A percentile compares a stretch with the other conserved stretches of the same genome.
Conservation (phyloP, 2,113 vertebrate species). For the Nesoenas mayeri region DNA sequence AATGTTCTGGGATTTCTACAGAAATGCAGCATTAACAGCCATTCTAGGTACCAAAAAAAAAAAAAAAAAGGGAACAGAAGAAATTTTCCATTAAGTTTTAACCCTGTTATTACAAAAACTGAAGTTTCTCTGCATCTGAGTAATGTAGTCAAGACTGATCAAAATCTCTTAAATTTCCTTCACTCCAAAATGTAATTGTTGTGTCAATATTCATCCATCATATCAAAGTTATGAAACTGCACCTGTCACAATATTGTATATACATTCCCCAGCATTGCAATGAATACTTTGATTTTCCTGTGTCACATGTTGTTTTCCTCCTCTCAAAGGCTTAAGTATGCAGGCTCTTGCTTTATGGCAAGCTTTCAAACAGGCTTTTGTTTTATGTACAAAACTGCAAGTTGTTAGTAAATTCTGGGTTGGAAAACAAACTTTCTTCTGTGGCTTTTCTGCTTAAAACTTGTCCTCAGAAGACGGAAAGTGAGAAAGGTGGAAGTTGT, state of each 20-base stretch:
- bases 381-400: neutral
- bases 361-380: neutral
- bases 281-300: neutral
- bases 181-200: neutral
- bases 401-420: neutral
- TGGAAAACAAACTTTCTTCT: neutral
- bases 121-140: neutral
- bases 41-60: neutral
- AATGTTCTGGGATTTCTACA: neutral
- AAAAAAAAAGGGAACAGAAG: neutral
- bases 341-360: neutral
- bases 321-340: neutral
- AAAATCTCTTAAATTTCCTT: neutral
- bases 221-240: neutral
- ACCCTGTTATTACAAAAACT: neutral
- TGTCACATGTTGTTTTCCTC: neutral
- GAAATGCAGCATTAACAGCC: neutral
- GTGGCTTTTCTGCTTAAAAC: neutral
- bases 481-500: neutral
- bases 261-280: neutral
- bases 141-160: neutral
- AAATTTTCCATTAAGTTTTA: neutral
- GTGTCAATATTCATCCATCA: neutral
- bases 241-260: neutral
- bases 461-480: neutral